These are phyloP conservation scores for Drosophila baimaii DNA, from an alignment of 1,140 invertebrate genomes.

Conservation along the genomic window DNA sequence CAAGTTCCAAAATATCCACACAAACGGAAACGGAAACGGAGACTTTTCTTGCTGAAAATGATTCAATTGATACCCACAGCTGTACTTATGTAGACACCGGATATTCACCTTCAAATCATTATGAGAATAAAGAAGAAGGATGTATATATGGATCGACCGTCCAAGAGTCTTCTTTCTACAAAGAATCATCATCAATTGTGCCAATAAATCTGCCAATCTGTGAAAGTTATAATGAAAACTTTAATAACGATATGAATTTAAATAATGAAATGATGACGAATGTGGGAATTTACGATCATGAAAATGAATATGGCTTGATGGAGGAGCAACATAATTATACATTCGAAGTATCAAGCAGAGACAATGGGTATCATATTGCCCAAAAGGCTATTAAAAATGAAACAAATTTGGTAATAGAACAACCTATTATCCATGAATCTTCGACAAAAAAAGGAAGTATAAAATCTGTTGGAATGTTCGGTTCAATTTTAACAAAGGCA, in stretches of 20 bases:
- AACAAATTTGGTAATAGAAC: background rate
- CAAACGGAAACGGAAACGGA: conserved; percentile 7
- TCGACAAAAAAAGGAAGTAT: conserved; percentile 40
- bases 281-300: conserved; percentile 3
- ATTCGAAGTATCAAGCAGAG: conserved; percentile 1
- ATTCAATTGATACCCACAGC: background rate
- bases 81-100: background rate
- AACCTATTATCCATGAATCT: background rate
- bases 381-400: conserved; percentile 14
- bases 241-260: conserved; percentile 30
- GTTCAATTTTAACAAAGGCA: conserved; percentile 72
- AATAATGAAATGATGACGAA: conserved; percentile 11
- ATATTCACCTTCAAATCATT: background rate
- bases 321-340: conserved; percentile 14
- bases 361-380: conserved; percentile 4
- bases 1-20: conserved; percentile 10
- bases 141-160: background rate
- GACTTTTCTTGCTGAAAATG: conserved; percentile 4
- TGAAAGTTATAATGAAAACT: conserved; percentile 23
- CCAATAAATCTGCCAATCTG: conserved; percentile 7
- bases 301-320: conserved; percentile 49
- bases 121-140: conserved; percentile 1
- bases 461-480: conserved; percentile 67
- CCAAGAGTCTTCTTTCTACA: background rate
- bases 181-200: background rate